A percentile compares a stretch with the other conserved stretches of the same genome.
phyloP scores from a whole-genome alignment of 2,888 invertebrate genomes.

The Aproaerema taeniolella region DNA sequence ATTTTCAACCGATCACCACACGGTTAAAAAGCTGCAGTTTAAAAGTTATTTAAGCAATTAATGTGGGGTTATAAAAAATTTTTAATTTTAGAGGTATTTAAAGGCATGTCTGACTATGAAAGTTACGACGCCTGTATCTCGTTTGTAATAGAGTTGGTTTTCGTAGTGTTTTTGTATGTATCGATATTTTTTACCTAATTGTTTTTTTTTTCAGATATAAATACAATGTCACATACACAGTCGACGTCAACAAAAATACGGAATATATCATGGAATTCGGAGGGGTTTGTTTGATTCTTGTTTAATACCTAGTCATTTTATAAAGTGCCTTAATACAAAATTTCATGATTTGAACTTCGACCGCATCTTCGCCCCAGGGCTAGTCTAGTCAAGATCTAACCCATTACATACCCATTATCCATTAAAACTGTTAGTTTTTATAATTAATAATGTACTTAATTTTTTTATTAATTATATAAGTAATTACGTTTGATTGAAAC shows the following conservation, averaged over 20 bases:
- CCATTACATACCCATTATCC: neutral
- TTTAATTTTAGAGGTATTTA: neutral
- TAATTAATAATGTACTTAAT: neutral
- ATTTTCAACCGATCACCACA: no score
- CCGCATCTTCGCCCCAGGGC: neutral
- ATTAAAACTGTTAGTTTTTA: neutral
- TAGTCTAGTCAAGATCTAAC: neutral
- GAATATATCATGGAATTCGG: slow-evolving; percentile 73
- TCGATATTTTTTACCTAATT: neutral
- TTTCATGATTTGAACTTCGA: neutral
- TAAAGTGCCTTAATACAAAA: no score
- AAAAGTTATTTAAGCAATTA: neutral
- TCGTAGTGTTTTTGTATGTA: neutral
- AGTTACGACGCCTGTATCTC: neutral
- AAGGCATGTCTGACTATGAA: neutral
- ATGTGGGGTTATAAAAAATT: neutral
- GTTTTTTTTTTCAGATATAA: slow-evolving; percentile 47
- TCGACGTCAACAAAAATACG: slow-evolving; percentile 54
- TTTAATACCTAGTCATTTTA: neutral
- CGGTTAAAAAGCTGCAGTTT: no score
- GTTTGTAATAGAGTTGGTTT: neutral
- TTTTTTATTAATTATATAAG: neutral
- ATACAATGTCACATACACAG: slow-evolving; percentile 52
- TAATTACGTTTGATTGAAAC: neutral
- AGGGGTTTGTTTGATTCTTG: slow-evolving; percentile 44